Conservation (phyloP, 1,140 invertebrate genomes). For the Nylanderia fulva region DNA sequence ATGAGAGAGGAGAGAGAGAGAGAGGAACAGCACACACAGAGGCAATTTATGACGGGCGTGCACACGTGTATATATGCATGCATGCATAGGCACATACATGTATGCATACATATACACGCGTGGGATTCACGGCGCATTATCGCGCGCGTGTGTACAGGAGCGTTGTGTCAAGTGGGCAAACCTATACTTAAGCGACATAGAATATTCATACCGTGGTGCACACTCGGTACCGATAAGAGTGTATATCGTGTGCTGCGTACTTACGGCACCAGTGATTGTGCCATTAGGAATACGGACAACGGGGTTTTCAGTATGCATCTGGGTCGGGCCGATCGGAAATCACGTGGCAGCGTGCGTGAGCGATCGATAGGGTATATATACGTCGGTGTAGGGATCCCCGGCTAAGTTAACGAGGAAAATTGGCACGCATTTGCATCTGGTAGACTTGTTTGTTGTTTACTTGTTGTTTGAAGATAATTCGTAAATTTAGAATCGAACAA, state of each 20-base stretch:
- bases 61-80: background rate
- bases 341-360: conserved; percentile 18
- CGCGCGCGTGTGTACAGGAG: conserved; percentile 11
- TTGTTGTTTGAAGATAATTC: background rate
- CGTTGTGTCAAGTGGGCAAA: conserved; percentile 69
- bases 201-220: conserved; percentile 83
- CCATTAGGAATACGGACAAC: conserved; percentile 79
- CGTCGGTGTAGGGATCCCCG: background rate
- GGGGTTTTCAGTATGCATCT: conserved; percentile 74
- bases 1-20: too few species aligned
- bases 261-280: conserved; percentile 75
- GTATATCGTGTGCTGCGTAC: conserved; percentile 67
- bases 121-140: conserved; percentile 51
- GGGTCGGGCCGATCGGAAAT: conserved; percentile 69
- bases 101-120: conserved; percentile 2
- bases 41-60: conserved; percentile 53
- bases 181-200: conserved; percentile 83
- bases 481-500: background rate
- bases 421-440: background rate
- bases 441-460: background rate
- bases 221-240: conserved; percentile 80
- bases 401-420: background rate
- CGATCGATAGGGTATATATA: conserved; percentile 41
- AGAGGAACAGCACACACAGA: conserved; percentile 18
- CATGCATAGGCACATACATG: conserved; percentile 43